Percentiles rank a stretch among this genome's conserved stretches.
Conservation (phyloP, 2,113 vertebrate genomes). For the Silurus glanis region DNA sequence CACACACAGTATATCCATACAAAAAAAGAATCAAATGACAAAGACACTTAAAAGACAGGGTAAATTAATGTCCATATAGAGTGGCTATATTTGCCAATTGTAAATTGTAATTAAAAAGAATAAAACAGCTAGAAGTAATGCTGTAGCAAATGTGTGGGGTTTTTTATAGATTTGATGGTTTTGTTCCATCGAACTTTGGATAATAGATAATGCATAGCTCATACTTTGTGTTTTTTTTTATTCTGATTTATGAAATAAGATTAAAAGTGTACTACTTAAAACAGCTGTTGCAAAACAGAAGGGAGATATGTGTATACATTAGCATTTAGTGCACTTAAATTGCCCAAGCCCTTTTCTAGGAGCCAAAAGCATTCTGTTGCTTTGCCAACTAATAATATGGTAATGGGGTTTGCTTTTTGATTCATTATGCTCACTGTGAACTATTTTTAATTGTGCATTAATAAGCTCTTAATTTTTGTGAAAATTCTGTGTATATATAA, state of each 20-base stretch:
- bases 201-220: neutral
- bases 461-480: neutral
- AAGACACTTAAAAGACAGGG: neutral
- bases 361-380: neutral
- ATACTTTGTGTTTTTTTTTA: neutral
- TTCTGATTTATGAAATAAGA: neutral
- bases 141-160: neutral
- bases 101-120: neutral
- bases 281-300: neutral
- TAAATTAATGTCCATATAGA: neutral
- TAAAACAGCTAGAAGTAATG: neutral
- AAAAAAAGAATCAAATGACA: neutral
- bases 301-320: neutral
- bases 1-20: neutral
- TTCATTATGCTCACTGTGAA: neutral
- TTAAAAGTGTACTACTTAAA: neutral
- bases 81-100: neutral
- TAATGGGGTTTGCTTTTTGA: neutral
- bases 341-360: neutral
- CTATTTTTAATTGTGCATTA: neutral
- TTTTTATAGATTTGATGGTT: neutral
- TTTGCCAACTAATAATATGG: neutral
- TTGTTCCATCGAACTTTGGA: neutral
- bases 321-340: neutral
- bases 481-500: neutral